Conservation (phyloP, 2,113 vertebrate species). For the Semicossyphus pulcher region DNA sequence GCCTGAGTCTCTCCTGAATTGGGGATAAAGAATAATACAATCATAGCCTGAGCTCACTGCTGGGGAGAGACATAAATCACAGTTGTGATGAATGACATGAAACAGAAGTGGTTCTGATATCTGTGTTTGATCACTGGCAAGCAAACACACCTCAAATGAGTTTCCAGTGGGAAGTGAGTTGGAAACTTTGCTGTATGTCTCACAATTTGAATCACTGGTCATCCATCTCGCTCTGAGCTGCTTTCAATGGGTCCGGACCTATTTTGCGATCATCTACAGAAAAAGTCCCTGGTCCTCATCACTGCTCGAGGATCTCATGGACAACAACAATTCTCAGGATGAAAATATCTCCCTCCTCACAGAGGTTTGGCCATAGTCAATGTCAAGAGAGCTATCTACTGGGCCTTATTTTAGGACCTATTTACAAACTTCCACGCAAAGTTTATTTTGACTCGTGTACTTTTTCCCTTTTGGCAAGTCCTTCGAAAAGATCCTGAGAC, state of each 20-base stretch:
- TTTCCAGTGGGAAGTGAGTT: constrained; percentile 46
- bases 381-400: constrained; percentile 80
- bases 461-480: constrained; percentile 60
- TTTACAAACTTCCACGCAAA: constrained; percentile 79
- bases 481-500: constrained; percentile 40
- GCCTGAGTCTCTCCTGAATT: constrained; percentile 18
- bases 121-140: constrained; percentile 28
- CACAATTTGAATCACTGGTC: constrained; percentile 26
- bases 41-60: background rate
- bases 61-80: constrained; percentile 32
- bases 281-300: constrained; percentile 60
- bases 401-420: constrained; percentile 78
- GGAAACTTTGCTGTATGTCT: constrained; percentile 34
- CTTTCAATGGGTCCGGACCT: constrained; percentile 56
- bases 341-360: constrained; percentile 79
- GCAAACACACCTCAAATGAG: constrained; percentile 51
- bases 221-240: constrained; percentile 49
- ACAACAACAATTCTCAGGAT: constrained; percentile 78
- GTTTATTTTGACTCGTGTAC: constrained; percentile 74
- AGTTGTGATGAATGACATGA: constrained; percentile 51
- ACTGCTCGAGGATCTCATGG: constrained; percentile 65
- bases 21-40: background rate
- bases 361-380: constrained; percentile 72
- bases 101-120: constrained; percentile 49
- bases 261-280: constrained; percentile 66